phyloP scores from a whole-genome alignment of 2,888 invertebrate genomes.

The Phania funesta region DNA sequence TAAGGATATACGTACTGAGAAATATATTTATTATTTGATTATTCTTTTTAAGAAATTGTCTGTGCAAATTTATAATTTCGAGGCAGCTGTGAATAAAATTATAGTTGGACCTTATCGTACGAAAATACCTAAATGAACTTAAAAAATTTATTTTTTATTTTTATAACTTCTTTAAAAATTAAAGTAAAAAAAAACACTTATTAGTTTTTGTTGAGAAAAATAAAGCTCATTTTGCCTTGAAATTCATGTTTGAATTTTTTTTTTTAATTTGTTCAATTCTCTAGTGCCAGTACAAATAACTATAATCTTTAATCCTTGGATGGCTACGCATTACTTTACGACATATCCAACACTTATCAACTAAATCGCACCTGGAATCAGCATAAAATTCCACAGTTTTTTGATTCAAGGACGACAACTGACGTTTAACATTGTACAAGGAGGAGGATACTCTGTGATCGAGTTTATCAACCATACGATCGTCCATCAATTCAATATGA shows the following conservation, averaged over 20 bases:
- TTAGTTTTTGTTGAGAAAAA: not conserved
- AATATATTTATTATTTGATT: no score
- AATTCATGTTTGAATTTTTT: not conserved
- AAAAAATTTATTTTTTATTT: no score
- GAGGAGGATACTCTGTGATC: conserved; percentile 80
- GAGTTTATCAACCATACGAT: conserved; percentile 79
- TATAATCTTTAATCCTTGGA: conserved; percentile 78
- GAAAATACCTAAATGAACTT: no score
- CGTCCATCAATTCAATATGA: conserved; percentile 79
- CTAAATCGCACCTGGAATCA: conserved; percentile 80
- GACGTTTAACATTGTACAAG: conserved; percentile 79
- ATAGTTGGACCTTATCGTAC: no score
- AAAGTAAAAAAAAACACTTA: not conserved
- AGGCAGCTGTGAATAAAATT: no score
- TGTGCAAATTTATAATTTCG: no score
- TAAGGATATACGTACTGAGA: no score
- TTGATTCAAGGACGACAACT: conserved; percentile 78
- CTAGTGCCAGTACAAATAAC: conserved; percentile 72
- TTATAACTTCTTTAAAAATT: no score
- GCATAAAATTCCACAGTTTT: conserved; percentile 79
- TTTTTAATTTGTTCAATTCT: not conserved
- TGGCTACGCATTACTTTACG: conserved; percentile 78
- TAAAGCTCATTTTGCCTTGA: conserved; percentile 12
- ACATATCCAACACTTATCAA: conserved; percentile 79
- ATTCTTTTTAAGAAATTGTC: no score